Evolutionary conservation across 2,797 vertebrate genomes (phyloP), one percentile per base, ranked within the genome.

Genomic region (Phoeniculus purpureus): DNA sequence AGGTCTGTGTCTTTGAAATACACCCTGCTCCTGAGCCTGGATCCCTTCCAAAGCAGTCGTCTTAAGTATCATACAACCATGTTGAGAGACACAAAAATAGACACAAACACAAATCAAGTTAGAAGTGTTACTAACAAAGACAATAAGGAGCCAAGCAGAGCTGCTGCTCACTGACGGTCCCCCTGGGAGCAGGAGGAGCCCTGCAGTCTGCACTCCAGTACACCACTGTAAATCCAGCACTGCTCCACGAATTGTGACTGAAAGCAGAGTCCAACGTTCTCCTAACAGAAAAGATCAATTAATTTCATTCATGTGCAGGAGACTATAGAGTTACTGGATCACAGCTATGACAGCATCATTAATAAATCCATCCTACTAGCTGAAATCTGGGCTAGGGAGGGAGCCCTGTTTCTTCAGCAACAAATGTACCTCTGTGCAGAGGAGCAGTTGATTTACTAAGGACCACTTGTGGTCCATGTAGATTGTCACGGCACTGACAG

Each of bases 91-190:
- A 76, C 60, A 80, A 85, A 81, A 77, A 76, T 80, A 95, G 87
- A 62, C 62, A 27, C 75, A 59, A 82, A 77, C 83, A 79, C 83
- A 88, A 89, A 92, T 80, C 85, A 65, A 87, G 86, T 84, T 48
- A 32, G 60, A 79, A 92, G 81, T 79, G 65, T 64, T 93, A 37
- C 81, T 90, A 66, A 85, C 79, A 91, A 67, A 61, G 58, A 71
- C 84, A 70, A 4, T 10, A n/a, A 60, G 74, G 88, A 92, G 80
- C 81, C 81, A 74, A 68, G 51, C 59, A 40, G 74, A 82, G 37
- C 65, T 87, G 19, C 64, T 77, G 59, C 79, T 71, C 60, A 18
- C 70, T 58, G 32, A 76, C 84, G 66, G 22, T 78, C 51, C 85
- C 37, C 84, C 31, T 50, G 37, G 55, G 89, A 67, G 17, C 85